phyloP scores from a whole-genome alignment of 2,888 invertebrate genomes.

The Patella ulyssiponensis region DNA sequence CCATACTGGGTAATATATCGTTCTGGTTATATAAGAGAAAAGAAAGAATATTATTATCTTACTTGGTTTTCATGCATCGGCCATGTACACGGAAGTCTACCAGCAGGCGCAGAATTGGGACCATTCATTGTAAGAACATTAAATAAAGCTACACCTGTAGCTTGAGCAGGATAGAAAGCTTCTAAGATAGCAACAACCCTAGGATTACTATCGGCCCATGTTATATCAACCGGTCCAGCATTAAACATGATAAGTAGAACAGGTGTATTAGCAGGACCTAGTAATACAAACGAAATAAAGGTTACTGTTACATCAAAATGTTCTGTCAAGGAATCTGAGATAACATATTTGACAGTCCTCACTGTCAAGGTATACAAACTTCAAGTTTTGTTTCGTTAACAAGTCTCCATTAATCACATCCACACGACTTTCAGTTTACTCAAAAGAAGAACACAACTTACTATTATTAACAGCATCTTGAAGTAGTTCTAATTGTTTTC shows the following conservation, averaged over 20 bases:
- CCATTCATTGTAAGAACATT: conserved; percentile 50
- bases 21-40: too few species aligned
- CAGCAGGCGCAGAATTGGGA: conserved; percentile 57
- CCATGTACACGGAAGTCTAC: conserved; percentile 67
- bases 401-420: too few species aligned
- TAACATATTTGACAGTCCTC: neutral
- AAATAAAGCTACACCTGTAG: conserved; percentile 32
- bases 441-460: neutral
- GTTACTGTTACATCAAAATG: conserved; percentile 25
- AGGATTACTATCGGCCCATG: neutral
- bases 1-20: too few species aligned
- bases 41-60: too few species aligned
- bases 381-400: too few species aligned
- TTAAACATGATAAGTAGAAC: neutral
- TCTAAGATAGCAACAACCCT: neutral
- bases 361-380: too few species aligned
- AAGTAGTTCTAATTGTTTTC: conserved; percentile 19
- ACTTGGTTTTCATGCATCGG: conserved; percentile 18
- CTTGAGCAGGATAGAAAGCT: neutral
- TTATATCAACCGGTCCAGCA: neutral
- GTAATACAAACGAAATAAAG: conserved; percentile 45
- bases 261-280: neutral
- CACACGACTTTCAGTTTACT: too few species aligned
- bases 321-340: neutral
- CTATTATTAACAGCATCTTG: conserved; percentile 17